phyloP scores from a whole-genome alignment of 2,797 vertebrate genomes.

The Bradypodion pumilum region DNA sequence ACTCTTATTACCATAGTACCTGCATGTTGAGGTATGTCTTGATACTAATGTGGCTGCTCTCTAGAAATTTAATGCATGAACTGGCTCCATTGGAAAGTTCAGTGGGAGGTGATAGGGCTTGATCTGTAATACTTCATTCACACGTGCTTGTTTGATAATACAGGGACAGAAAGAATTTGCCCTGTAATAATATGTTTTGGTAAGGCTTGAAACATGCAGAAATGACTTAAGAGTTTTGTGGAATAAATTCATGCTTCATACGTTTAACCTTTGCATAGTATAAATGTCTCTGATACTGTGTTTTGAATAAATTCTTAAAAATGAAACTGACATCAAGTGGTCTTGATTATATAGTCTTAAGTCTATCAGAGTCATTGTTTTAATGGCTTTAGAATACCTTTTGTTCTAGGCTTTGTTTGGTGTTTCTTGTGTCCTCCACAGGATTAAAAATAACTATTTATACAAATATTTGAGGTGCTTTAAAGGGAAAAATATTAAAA shows the following conservation, averaged over 20 bases:
- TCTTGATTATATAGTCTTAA: constrained; percentile 4
- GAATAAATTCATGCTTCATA: constrained; percentile 10
- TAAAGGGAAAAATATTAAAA: constrained; percentile 28
- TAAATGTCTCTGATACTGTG: constrained; percentile 38
- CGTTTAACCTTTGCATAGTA: constrained; percentile 20
- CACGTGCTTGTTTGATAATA: neutral
- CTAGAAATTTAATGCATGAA: too few species aligned
- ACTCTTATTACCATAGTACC: too few species aligned
- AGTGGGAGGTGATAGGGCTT: neutral
- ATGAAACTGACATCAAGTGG: constrained; percentile 13
- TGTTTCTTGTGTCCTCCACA: constrained; percentile 43
- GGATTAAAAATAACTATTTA: neutral
- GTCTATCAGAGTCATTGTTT: constrained; percentile 6
- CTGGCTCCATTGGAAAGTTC: neutral
- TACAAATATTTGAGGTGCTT: neutral
- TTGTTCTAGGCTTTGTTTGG: neutral
- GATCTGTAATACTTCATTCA: neutral
- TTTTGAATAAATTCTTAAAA: constrained; percentile 16
- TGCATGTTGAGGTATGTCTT: too few species aligned
- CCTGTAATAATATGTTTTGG: neutral
- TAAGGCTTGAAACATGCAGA: neutral
- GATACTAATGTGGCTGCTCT: too few species aligned
- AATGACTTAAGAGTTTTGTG: neutral
- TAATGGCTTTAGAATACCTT: neutral
- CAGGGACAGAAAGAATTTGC: neutral